Evolutionary conservation across 2,113 vertebrate genomes (phyloP).

Genomic region (Amphiprion ocellaris): DNA sequence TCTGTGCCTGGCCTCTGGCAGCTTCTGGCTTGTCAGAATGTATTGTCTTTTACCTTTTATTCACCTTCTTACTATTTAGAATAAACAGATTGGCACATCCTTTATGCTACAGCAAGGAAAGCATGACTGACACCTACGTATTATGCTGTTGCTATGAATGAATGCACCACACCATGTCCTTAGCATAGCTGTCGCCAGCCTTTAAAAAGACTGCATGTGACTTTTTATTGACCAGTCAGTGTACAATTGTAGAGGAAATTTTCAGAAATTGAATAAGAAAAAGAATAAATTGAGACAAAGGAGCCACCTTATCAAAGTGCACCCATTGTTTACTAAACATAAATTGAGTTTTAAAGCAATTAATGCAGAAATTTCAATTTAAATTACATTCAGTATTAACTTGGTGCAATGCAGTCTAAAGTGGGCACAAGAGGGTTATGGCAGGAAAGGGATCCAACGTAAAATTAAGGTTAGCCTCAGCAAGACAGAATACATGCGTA

Average conservation of each 20-base stretch:
- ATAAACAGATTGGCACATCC: neutral
- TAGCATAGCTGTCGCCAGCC: neutral
- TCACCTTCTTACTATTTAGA: neutral
- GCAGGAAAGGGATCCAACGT: too few relatives aligned
- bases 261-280: neutral
- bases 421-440: too few relatives aligned
- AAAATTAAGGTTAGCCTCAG: too few relatives aligned
- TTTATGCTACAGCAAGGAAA: neutral
- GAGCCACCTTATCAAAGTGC: too few relatives aligned
- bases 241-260: neutral
- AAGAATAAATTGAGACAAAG: too few relatives aligned
- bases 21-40: constrained; percentile 22
- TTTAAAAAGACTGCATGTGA: neutral
- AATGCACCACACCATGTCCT: neutral
- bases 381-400: too few relatives aligned
- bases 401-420: too few relatives aligned
- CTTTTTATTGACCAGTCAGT: neutral
- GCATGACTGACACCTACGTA: neutral
- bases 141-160: neutral
- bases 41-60: constrained; percentile 5
- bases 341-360: too few relatives aligned
- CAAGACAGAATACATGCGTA: too few relatives aligned
- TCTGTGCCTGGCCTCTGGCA: neutral
- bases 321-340: too few relatives aligned
- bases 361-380: too few relatives aligned